Percentiles rank a stretch among this genome's conserved stretches.
phyloP scores from a whole-genome alignment of 2,888 invertebrate species.

The Xanthostigma xanthostigma region DNA sequence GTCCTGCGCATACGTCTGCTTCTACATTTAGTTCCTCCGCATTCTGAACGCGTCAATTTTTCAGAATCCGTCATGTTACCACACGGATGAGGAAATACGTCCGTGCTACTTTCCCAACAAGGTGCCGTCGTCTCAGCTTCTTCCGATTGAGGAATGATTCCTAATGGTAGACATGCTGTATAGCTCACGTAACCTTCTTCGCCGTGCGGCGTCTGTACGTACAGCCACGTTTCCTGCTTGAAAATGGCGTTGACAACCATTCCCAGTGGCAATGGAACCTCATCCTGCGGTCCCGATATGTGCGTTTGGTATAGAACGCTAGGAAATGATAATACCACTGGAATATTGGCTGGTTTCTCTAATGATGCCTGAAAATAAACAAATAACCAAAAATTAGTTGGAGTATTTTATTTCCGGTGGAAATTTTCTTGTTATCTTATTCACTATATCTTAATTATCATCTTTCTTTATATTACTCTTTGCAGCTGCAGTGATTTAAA shows the following conservation, averaged over 20 bases:
- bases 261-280: constrained; percentile 57
- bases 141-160: constrained; percentile 34
- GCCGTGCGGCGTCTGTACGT: constrained; percentile 72
- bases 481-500: too few relatives aligned
- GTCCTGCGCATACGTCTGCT: constrained; percentile 22
- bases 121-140: constrained; percentile 43
- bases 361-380: constrained; percentile 47
- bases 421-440: too few relatives aligned
- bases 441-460: too few relatives aligned
- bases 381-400: neutral
- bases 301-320: constrained; percentile 61
- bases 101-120: constrained; percentile 71
- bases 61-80: constrained; percentile 72
- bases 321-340: constrained; percentile 64
- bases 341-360: constrained; percentile 70
- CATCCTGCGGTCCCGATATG: constrained; percentile 49
- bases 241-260: constrained; percentile 79
- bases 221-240: constrained; percentile 72
- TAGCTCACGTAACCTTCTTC: constrained; percentile 73
- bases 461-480: too few relatives aligned
- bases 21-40: constrained; percentile 37
- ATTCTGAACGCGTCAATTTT: constrained; percentile 53
- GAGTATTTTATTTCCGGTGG: neutral
- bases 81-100: constrained; percentile 65
- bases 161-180: constrained; percentile 60